phyloP scores from a whole-genome alignment of 2,113 vertebrate genomes.

The Garra rufa region DNA sequence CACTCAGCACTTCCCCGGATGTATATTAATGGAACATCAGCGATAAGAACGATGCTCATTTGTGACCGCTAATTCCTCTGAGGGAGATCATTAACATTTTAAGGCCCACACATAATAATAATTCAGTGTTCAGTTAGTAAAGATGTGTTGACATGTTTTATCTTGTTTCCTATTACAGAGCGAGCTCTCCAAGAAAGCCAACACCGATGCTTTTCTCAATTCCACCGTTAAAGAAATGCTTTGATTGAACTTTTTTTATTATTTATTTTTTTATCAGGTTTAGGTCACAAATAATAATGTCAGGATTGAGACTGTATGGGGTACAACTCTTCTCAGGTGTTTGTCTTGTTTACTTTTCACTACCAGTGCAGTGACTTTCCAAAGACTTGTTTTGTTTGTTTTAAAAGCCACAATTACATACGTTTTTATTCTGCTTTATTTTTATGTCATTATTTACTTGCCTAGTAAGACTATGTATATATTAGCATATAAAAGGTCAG shows the following conservation, averaged over 20 bases:
- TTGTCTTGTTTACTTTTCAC: neutral
- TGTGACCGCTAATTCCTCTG: slow-evolving; percentile 2
- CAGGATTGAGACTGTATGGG: neutral
- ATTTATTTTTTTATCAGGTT: neutral
- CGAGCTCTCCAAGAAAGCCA: slow-evolving; percentile 59
- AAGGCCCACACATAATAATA: neutral
- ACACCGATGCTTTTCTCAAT: slow-evolving; percentile 59
- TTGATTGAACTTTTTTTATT: slow-evolving; percentile 18
- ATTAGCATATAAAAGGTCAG: slow-evolving; percentile 13
- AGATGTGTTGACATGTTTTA: neutral
- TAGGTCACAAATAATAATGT: slow-evolving; percentile 31
- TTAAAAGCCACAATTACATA: neutral
- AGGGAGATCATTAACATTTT: slow-evolving; percentile 23
- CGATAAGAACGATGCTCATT: neutral
- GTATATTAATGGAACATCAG: slow-evolving; percentile 27
- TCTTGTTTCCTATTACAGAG: slow-evolving; percentile 52
- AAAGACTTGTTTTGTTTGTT: neutral
- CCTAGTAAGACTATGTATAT: neutral
- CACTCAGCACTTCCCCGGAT: neutral
- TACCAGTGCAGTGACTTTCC: neutral
- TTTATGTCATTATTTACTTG: neutral
- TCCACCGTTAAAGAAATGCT: slow-evolving; percentile 63
- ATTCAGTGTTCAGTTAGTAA: neutral
- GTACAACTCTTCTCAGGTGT: neutral
- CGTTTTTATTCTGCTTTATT: neutral